A percentile compares a stretch with the other conserved stretches of the same genome.
These are phyloP conservation scores for Spea hammondii DNA, from an alignment of 2,797 vertebrate species.

Conservation along the genomic window DNA sequence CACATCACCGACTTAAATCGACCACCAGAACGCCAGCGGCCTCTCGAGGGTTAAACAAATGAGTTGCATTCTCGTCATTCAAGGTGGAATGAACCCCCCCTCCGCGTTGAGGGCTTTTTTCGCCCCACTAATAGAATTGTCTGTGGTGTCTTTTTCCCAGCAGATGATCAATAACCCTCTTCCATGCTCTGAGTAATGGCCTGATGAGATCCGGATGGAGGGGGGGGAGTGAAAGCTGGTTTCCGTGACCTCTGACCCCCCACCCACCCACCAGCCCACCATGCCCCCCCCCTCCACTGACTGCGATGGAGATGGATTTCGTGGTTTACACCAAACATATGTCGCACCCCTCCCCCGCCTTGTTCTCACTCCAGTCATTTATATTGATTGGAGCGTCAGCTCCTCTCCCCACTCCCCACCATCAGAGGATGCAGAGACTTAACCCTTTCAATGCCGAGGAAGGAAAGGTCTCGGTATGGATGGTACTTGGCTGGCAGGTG, in stretches of 20 bases:
- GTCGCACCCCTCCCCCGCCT: constrained; percentile 76
- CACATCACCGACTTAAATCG: too few relatives aligned
- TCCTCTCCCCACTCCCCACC: neutral
- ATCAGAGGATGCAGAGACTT: neutral
- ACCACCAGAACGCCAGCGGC: neutral
- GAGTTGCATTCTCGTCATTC: neutral
- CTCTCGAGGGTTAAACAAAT: constrained; percentile 9
- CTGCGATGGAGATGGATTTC: constrained; percentile 81
- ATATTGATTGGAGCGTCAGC: constrained; percentile 70
- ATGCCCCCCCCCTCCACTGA: constrained; percentile 65
- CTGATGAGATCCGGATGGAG: constrained; percentile 71
- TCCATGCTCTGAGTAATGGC: constrained; percentile 61
- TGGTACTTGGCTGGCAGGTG: too few relatives aligned
- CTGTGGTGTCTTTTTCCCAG: constrained; percentile 33
- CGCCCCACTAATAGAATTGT: constrained; percentile 18
- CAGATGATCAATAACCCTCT: constrained; percentile 39
- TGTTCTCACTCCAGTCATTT: constrained; percentile 77
- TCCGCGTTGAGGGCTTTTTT: neutral
- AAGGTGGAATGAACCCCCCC: neutral
- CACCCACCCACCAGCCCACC: constrained; percentile 26
- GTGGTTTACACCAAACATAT: constrained; percentile 84
- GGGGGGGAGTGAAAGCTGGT: neutral
- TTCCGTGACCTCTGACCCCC: constrained; percentile 14
- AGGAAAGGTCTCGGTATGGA: too few relatives aligned
- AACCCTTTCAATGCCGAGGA: too few relatives aligned